Evolutionary conservation across 2,797 vertebrate species (phyloP).

Genomic region (Florisuga fusca): DNA sequence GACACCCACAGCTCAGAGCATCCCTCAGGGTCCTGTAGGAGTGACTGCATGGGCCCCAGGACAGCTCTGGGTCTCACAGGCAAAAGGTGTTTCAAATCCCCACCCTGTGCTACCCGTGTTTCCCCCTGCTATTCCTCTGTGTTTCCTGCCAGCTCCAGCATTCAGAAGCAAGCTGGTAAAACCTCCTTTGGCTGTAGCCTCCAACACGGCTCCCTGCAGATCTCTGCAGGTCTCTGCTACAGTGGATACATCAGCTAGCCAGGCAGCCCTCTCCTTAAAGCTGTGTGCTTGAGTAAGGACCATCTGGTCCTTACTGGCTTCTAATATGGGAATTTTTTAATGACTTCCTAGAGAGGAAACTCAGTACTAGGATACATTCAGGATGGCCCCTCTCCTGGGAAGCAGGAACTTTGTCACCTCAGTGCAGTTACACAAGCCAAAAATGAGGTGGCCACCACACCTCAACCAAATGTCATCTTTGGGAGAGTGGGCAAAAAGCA

Average conservation of each 20-base stretch:
- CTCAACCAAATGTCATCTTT: neutral
- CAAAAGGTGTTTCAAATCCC: neutral
- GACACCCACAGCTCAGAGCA: neutral
- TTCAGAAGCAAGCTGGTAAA: neutral
- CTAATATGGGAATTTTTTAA: neutral
- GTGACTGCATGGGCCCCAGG: accelerated
- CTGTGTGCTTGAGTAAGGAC: neutral
- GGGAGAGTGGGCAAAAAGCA: neutral
- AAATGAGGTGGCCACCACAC: neutral
- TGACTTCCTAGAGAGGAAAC: neutral
- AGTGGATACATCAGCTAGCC: neutral
- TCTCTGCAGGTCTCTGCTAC: neutral
- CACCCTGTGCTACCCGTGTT: accelerated
- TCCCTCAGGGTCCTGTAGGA: neutral
- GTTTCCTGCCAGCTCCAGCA: neutral
- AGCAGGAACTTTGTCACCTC: neutral
- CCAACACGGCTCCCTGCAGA: too few species aligned
- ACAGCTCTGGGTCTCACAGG: neutral
- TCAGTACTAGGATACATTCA: neutral
- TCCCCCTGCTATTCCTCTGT: neutral
- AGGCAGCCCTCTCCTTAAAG: neutral
- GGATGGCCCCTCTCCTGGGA: neutral
- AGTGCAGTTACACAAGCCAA: neutral
- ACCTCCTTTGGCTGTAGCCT: neutral
- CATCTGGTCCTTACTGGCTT: neutral